phyloP scores from a whole-genome alignment of 2,888 invertebrate species.

The Neoaliturus tenellus region DNA sequence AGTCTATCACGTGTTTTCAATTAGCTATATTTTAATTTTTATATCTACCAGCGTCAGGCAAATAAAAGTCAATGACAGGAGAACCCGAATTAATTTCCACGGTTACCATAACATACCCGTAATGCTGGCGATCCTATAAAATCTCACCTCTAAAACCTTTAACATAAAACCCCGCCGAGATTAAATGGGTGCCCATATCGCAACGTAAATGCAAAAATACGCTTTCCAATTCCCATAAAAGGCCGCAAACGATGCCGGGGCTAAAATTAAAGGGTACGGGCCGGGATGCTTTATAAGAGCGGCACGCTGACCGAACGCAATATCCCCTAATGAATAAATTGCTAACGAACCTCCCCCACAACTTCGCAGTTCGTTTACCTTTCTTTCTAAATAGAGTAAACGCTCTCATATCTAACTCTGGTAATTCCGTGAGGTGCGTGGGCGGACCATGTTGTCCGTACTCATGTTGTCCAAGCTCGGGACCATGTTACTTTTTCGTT shows the following conservation, averaged over 20 bases:
- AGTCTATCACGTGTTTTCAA: too few relatives aligned
- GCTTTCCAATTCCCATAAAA: conserved; percentile 46
- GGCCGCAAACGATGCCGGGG: conserved; percentile 30
- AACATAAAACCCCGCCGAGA: not conserved
- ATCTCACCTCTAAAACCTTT: not conserved
- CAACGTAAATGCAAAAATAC: conserved; percentile 41
- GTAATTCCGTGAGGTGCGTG: not conserved
- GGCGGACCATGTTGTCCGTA: too few relatives aligned
- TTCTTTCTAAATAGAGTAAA: conserved; percentile 33
- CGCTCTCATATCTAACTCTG: conserved; percentile 18
- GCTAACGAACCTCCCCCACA: conserved; percentile 37
- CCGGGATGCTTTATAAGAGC: conserved; percentile 38
- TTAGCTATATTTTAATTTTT: too few relatives aligned
- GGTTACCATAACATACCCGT: not conserved
- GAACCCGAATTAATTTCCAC: not conserved
- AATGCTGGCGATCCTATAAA: not conserved
- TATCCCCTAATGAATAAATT: conserved; percentile 47
- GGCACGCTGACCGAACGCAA: conserved; percentile 8
- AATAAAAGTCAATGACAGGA: too few relatives aligned
- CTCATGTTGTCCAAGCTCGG: too few relatives aligned
- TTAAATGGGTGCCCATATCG: conserved; percentile 25
- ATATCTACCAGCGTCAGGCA: too few relatives aligned
- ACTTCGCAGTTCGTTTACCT: conserved; percentile 47
- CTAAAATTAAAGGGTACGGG: conserved; percentile 43
- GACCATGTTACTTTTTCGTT: too few relatives aligned